Conservation (phyloP, 2,113 vertebrate species). For the Burhinus bistriatus region DNA sequence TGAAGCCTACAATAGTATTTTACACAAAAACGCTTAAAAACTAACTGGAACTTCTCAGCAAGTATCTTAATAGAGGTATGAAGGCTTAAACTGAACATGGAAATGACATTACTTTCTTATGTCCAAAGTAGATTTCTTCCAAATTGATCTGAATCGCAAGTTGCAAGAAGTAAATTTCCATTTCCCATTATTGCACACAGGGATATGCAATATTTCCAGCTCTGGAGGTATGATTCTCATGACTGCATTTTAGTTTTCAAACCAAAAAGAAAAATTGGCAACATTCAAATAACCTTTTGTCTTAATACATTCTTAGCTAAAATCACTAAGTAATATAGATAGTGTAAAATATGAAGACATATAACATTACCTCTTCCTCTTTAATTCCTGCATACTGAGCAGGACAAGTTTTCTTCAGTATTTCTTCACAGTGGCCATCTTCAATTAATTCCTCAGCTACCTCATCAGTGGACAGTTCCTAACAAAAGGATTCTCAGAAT, state of each 20-base stretch:
- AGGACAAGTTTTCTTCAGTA: conserved; percentile 87
- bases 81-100: neutral
- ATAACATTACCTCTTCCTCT: conserved; percentile 88
- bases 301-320: neutral
- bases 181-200: neutral
- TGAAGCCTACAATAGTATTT: neutral
- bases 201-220: neutral
- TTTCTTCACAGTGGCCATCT: conserved; percentile 82
- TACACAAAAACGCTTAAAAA: neutral
- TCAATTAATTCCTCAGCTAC: conserved; percentile 88
- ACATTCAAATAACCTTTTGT: neutral
- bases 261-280: neutral
- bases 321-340: neutral
- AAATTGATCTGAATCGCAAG: neutral
- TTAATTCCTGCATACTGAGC: conserved; percentile 81
- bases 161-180: neutral
- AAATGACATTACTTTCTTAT: neutral
- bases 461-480: conserved; percentile 87
- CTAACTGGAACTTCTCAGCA: neutral
- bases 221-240: neutral
- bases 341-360: neutral
- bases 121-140: neutral
- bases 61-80: neutral
- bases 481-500: neutral
- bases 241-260: neutral